These are phyloP conservation scores for Dryobota labecula DNA, from an alignment of 2,888 invertebrate species.

Conservation along the genomic window DNA sequence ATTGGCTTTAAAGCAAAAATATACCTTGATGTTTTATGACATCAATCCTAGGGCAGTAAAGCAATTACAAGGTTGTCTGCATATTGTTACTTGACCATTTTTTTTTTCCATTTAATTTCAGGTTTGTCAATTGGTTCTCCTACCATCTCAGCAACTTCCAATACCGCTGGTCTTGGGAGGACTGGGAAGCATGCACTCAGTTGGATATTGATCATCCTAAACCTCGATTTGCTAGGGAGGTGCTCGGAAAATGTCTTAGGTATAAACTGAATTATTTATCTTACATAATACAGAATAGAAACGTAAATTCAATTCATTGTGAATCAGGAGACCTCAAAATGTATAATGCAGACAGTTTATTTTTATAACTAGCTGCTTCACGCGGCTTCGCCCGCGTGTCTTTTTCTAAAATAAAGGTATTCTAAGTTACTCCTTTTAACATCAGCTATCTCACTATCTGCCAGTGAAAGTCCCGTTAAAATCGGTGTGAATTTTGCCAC, in stretches of 20 bases:
- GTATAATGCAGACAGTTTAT: background rate
- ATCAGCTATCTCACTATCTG: too few relatives aligned
- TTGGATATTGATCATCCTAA: conserved; percentile 97
- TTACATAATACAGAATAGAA: background rate
- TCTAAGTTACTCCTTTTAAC: too few relatives aligned
- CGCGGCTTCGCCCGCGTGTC: too few relatives aligned
- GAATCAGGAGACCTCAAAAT: background rate
- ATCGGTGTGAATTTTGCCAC: too few relatives aligned
- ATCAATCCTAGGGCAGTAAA: background rate
- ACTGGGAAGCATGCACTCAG: conserved; percentile 97
- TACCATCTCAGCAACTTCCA: conserved; percentile 99
- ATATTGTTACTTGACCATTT: background rate
- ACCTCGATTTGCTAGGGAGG: conserved; percentile 98
- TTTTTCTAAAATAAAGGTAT: too few relatives aligned
- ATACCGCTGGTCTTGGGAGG: conserved; percentile 99
- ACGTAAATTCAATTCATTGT: background rate
- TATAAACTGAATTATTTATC: conserved; percentile 74
- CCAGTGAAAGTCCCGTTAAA: too few relatives aligned
- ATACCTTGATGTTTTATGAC: background rate
- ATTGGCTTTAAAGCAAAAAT: background rate
- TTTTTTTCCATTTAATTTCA: conserved; percentile 74
- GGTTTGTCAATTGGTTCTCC: conserved; percentile 99
- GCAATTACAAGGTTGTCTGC: background rate
- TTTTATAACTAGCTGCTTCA: background rate
- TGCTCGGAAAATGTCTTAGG: conserved; percentile 97